These are phyloP conservation scores for Liasis olivaceus DNA, from an alignment of 2,797 vertebrate species.

Conservation along the genomic window DNA sequence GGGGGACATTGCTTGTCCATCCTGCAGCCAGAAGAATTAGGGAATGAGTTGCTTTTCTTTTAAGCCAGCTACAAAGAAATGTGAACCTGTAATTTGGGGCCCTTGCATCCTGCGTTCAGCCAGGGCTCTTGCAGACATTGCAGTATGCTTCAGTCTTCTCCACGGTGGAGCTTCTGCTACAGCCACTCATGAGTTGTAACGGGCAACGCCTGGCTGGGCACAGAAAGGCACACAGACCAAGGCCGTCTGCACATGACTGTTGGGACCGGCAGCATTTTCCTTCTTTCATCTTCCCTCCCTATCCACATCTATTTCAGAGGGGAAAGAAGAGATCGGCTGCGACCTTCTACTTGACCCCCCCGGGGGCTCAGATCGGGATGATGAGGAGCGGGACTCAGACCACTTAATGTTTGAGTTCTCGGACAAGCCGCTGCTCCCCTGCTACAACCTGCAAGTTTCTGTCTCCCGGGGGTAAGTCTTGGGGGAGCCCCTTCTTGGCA, in stretches of 20 bases:
- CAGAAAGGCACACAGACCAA: neutral
- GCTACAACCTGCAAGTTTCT: slow-evolving; percentile 94
- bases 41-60: neutral
- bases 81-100: neutral
- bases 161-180: neutral
- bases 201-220: neutral
- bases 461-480: slow-evolving; percentile 90
- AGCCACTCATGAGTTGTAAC: neutral
- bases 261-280: neutral
- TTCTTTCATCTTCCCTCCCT: neutral
- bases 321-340: slow-evolving; percentile 87
- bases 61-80: neutral
- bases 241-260: neutral
- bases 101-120: neutral
- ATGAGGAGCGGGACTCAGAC: slow-evolving; percentile 82
- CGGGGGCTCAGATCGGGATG: slow-evolving; percentile 83
- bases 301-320: slow-evolving; percentile 77
- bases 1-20: neutral
- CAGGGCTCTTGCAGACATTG: neutral
- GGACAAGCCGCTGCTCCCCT: slow-evolving; percentile 90
- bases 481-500: no score
- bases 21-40: neutral
- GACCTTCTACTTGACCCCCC: slow-evolving; percentile 88
- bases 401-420: slow-evolving; percentile 96
- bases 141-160: neutral